Evolutionary conservation across 1,140 invertebrate species (phyloP), one percentile per base, ranked within the genome.

Genomic region (Probaryconus sp.): DNA sequence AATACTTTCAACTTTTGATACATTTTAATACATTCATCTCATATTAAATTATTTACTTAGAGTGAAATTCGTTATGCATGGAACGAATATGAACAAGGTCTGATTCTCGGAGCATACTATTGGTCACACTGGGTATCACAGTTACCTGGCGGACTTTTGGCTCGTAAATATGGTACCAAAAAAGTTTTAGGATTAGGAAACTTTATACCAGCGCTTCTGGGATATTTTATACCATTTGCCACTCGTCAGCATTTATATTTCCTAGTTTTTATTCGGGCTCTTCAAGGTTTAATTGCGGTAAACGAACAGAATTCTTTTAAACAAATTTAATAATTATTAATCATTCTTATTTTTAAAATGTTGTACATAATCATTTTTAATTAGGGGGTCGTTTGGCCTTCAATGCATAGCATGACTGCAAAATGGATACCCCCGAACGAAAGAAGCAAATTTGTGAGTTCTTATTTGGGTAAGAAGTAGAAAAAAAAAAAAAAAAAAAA

Each of bases 401-500:
- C 94, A 1, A 94, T 94, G 89, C 94, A 96, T 85, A 89, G 92
- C 33, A 89, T 96, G 84, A 92, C 94, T 9, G 92, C 93, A 0
- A 91, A 92, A 78, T 97, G 95, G 95, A 93, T 95, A 45, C 94
- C 94, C 2, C 92, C 92, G 0, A 89, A 92, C 51, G 95, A 96
- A 81, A 90, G 94, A 38, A 94, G 93, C 78, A 92, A 91, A 86
- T 92, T 94, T 64, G 89, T 92, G 1, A 92, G 92, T 20, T 89
- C 93, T 13, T 94, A 93, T 81, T 83, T 93, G 77, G 93, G 92
- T 89, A 89, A 90, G 30, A 56, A 42, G 38, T 33, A 11, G 10
- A 21, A 16, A 85, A 50, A 68, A 42, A 10, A 48, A 42, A 50
- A 61, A 38, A 45, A 50, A 26, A 51, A 21, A 30, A 20, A 20